These are phyloP conservation scores for Harpalus rufipes DNA, from an alignment of 2,888 invertebrate genomes.

Conservation along the genomic window DNA sequence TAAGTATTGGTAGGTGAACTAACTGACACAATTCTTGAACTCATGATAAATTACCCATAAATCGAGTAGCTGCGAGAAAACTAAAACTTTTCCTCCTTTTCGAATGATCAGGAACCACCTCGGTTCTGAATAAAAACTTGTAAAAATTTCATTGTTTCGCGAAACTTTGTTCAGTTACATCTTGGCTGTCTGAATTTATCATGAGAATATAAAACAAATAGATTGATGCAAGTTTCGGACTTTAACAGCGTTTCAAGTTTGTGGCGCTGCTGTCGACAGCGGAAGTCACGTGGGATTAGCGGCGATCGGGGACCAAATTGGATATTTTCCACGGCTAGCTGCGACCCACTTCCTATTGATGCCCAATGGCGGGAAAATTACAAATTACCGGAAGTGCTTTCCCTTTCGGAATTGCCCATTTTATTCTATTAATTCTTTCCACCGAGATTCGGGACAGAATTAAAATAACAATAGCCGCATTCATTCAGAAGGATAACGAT, in stretches of 20 bases:
- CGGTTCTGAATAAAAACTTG: slow-evolving; percentile 54
- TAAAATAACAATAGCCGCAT: slow-evolving; percentile 26
- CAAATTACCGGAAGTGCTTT: slow-evolving; percentile 45
- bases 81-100: slow-evolving; percentile 16
- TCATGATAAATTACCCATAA: slow-evolving; percentile 50
- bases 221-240: slow-evolving; percentile 55
- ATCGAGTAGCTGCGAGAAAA: slow-evolving; percentile 21
- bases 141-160: slow-evolving; percentile 60
- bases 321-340: slow-evolving; percentile 34
- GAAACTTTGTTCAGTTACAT: slow-evolving; percentile 50
- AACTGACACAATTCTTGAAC: slow-evolving; percentile 5
- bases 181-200: slow-evolving; percentile 57
- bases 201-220: slow-evolving; percentile 61
- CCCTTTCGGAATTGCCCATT: slow-evolving; percentile 31
- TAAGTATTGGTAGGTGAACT: slow-evolving; percentile 15
- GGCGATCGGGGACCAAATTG: slow-evolving; percentile 36
- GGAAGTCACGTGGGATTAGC: slow-evolving; percentile 44
- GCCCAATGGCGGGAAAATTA: slow-evolving; percentile 49
- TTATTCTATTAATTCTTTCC: slow-evolving; percentile 38
- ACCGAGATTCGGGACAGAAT: neutral
- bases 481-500: neutral
- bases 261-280: slow-evolving; percentile 25
- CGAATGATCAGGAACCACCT: slow-evolving; percentile 37
- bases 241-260: slow-evolving; percentile 48
- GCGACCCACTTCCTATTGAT: slow-evolving; percentile 26